phyloP scores from a whole-genome alignment of 2,888 invertebrate genomes.

The Erebia epiphron region DNA sequence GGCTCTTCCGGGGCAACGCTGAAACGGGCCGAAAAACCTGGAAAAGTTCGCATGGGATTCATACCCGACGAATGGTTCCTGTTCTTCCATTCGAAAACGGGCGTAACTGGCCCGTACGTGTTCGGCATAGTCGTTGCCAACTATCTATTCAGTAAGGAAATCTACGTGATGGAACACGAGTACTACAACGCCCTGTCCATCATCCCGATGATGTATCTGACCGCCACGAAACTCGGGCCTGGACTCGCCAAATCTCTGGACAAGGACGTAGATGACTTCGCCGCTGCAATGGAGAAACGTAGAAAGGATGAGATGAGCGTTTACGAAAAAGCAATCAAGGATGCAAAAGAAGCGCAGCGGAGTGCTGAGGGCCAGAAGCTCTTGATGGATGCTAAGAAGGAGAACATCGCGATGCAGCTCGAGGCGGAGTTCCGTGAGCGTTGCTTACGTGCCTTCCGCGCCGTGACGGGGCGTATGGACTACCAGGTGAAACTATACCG shows the following conservation, averaged over 20 bases:
- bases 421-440: constrained; percentile 94
- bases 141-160: constrained; percentile 95
- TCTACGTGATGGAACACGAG: constrained; percentile 96
- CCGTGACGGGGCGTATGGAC: constrained; percentile 91
- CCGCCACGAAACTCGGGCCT: constrained; percentile 87
- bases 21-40: constrained; percentile 53
- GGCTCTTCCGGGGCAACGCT: constrained; percentile 32
- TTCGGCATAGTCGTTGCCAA: constrained; percentile 90
- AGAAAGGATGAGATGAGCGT: constrained; percentile 76
- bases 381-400: constrained; percentile 92
- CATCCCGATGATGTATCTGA: constrained; percentile 81
- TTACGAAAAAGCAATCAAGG: constrained; percentile 79
- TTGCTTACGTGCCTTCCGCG: constrained; percentile 74
- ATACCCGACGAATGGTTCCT: constrained; percentile 85
- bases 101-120: constrained; percentile 93
- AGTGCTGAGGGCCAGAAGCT: constrained; percentile 89
- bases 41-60: constrained; percentile 82
- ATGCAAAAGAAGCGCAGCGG: constrained; percentile 87
- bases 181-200: constrained; percentile 90
- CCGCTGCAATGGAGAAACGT: constrained; percentile 74
- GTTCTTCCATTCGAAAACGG: constrained; percentile 95
- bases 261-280: constrained; percentile 85
- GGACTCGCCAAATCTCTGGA: constrained; percentile 84
- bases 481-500: constrained; percentile 93
- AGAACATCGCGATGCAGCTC: constrained; percentile 95